Base-by-base conservation (phyloP, 2,113 vertebrate species). In the Beaufortia kweichowensis region DNA sequence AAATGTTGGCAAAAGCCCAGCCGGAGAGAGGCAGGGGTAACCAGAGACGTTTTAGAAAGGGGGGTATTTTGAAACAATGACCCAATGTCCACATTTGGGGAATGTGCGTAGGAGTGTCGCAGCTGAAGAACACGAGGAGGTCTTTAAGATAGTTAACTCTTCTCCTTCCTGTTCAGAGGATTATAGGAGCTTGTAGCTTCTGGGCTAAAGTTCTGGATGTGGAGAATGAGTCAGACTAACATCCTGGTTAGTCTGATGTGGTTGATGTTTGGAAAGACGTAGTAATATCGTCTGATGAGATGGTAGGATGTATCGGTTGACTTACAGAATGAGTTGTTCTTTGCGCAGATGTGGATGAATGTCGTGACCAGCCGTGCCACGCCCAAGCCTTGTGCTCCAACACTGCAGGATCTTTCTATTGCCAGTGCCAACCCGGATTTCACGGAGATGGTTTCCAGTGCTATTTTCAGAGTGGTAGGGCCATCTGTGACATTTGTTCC, bases 361-460 rank as follows among this genome's bases (percentile, higher is more conserved):
- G 96, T 29, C 69, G 67, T 0, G 86, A 91, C 15, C 91, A 87
- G 75, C 93, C 90, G 0, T 98, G 96, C 75, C 92, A 96, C 81
- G 66, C 82, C 0, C 87, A 86, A 0, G 95, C 94, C 50, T 6
- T 86, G 83, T 98, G 96, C 85, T 82, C 87, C 82, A 95, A 96
- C 48, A 79, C 80, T 1, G 86, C 87, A 1, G 94, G 93, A 9
- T 95, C 95, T 79, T 98, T 96, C 89, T 89, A 90, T 28, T 98
- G 96, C 84, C 92, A 0, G 15, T 98, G 95, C 88, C 87, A 75
- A 24, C 80, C 88, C 0, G 94, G 93, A 0, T 95, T 91, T 19
- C 82, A 82, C 0, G 95, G 96, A 0, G 92, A 97, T 0, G 96
- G 96, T 71, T 91, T 95, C 89, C 89, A 90, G 50, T 98, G 96